phyloP scores from a whole-genome alignment of 2,888 invertebrate genomes.

The Scaptomyza polygonia region DNA sequence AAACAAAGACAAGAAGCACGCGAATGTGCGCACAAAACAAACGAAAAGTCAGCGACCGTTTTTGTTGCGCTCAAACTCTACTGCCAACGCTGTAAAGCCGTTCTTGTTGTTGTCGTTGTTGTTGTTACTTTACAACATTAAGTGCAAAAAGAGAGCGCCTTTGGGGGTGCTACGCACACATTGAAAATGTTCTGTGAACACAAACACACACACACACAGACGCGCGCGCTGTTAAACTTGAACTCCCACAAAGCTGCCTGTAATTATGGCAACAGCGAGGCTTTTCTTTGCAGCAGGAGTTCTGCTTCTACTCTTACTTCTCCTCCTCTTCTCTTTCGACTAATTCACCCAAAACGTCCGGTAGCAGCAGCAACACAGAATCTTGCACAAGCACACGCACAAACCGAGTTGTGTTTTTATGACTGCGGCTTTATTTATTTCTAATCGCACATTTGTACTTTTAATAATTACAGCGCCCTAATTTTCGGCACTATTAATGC shows the following conservation, averaged over 20 bases:
- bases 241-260: constrained; percentile 74
- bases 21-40: constrained; percentile 72
- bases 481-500: constrained; percentile 32
- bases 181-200: constrained; percentile 22
- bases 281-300: constrained; percentile 50
- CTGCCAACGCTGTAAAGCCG: constrained; percentile 7
- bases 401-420: constrained; percentile 5
- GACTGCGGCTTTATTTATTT: constrained; percentile 8
- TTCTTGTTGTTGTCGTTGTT: constrained; percentile 17
- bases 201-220: constrained; percentile 24
- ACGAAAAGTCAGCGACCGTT: constrained; percentile 46
- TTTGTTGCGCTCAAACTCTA: not conserved
- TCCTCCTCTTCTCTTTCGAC: constrained; percentile 26
- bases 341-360: constrained; percentile 42
- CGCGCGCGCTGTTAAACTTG: constrained; percentile 64
- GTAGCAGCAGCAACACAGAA: constrained; percentile 43
- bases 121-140: constrained; percentile 42
- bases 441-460: constrained; percentile 24
- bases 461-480: constrained; percentile 20
- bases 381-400: constrained; percentile 21
- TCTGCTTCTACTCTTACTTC: constrained; percentile 39
- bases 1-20: constrained; percentile 72
- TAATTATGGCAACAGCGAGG: constrained; percentile 67
- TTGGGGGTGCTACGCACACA: constrained; percentile 74
- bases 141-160: constrained; percentile 52